Conservation (phyloP, 1,140 invertebrate genomes). For the Sitophilus oryzae region DNA sequence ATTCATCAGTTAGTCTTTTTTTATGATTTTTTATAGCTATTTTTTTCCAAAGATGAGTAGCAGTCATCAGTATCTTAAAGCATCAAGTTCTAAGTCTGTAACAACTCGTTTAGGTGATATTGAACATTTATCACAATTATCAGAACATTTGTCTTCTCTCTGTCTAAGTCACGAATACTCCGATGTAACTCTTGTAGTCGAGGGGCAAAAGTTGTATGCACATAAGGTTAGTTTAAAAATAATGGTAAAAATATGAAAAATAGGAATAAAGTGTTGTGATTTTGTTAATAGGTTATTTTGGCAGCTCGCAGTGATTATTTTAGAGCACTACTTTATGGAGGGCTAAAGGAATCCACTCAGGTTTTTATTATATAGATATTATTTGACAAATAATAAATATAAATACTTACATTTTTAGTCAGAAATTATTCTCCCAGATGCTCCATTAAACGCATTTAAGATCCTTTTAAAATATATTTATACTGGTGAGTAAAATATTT, state of each 20-base stretch:
- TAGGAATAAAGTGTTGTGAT: not conserved
- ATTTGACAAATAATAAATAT: not conserved
- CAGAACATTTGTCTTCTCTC: conserved; percentile 74
- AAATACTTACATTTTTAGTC: conserved; percentile 44
- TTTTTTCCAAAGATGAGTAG: conserved; percentile 33
- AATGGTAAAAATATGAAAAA: no score
- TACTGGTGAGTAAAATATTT: conserved; percentile 52
- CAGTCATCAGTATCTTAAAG: conserved; percentile 36
- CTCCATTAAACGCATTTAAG: conserved; percentile 85
- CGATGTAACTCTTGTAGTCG: conserved; percentile 85
- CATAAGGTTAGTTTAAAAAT: conserved; percentile 61
- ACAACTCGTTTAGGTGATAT: conserved; percentile 37
- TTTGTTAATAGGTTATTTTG: conserved; percentile 57
- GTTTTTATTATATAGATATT: no score
- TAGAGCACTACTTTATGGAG: conserved; percentile 82
- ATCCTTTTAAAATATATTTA: conserved; percentile 92
- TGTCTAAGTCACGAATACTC: conserved; percentile 84
- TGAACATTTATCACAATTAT: conserved; percentile 51
- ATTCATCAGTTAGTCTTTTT: no score
- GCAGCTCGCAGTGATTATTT: conserved; percentile 94
- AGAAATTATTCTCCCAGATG: conserved; percentile 80
- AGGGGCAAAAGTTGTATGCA: conserved; percentile 74
- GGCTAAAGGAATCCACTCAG: conserved; percentile 80
- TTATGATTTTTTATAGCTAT: no score
- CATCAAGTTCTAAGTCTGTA: conserved; percentile 21